Percentiles rank a stretch among this genome's conserved stretches.
phyloP scores from a whole-genome alignment of 2,113 vertebrate species.

The Pituophis catenifer region DNA sequence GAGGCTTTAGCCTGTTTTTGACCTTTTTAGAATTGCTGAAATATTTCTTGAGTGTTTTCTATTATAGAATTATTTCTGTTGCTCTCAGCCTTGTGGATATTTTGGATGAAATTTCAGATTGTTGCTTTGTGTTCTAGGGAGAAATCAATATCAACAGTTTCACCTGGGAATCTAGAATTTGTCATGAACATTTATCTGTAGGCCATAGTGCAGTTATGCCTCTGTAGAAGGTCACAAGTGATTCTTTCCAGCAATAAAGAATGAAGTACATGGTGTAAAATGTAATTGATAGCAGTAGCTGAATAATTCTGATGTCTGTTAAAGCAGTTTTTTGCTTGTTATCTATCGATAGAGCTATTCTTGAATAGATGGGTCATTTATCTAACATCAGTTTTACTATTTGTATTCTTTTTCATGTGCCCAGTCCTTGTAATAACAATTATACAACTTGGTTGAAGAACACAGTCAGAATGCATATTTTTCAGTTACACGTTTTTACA shows the following conservation, averaged over 20 bases:
- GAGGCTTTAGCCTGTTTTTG: neutral
- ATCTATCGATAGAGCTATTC: neutral
- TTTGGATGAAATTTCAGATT: neutral
- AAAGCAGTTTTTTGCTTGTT: neutral
- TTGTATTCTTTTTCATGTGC: neutral
- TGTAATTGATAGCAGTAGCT: neutral
- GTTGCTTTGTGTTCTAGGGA: neutral
- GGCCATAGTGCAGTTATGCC: neutral
- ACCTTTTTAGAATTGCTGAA: neutral
- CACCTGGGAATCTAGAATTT: neutral
- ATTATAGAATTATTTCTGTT: neutral
- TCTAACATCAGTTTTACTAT: neutral
- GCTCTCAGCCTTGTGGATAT: neutral
- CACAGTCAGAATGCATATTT: neutral
- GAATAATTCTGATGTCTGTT: neutral
- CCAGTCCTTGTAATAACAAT: neutral
- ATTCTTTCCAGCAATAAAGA: neutral
- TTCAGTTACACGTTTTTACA: neutral
- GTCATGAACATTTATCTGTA: neutral
- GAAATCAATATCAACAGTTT: neutral
- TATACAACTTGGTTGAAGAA: neutral
- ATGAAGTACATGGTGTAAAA: neutral
- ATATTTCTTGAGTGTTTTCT: neutral
- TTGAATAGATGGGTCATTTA: neutral
- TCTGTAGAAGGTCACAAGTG: neutral